phyloP scores from a whole-genome alignment of 2,113 vertebrate genomes.

The Columbina picui region DNA sequence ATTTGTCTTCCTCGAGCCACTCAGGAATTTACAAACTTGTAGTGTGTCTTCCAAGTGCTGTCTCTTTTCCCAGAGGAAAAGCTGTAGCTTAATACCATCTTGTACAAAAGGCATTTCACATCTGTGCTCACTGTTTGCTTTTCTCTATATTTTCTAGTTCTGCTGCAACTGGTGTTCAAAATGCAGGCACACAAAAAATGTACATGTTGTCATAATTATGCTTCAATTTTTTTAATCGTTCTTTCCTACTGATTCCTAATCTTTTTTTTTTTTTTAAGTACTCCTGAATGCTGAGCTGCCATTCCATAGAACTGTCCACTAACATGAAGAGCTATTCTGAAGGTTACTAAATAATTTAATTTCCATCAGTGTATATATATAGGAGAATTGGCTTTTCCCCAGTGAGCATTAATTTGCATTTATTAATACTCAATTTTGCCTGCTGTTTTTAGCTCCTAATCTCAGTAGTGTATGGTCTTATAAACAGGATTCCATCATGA shows the following conservation, averaged over 20 bases:
- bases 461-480: neutral
- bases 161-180: neutral
- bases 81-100: neutral
- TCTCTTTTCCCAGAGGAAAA: neutral
- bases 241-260: neutral
- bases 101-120: neutral
- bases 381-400: slow-evolving; percentile 11
- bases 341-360: slow-evolving; percentile 47
- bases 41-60: neutral
- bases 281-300: neutral
- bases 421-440: slow-evolving; percentile 43
- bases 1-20: neutral
- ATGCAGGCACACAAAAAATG: neutral
- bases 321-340: slow-evolving; percentile 3
- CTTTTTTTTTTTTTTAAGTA: neutral
- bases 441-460: slow-evolving; percentile 41
- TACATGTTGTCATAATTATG: neutral
- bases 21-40: neutral
- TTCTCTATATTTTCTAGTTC: neutral
- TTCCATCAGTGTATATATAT: slow-evolving; percentile 16
- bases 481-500: neutral
- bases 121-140: neutral
- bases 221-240: neutral
- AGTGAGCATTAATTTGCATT: slow-evolving; percentile 53
- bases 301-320: neutral